Percentiles rank a stretch among this genome's conserved stretches.
phyloP scores from a whole-genome alignment of 2,113 vertebrate species.

The Anoura caudifer region DNA sequence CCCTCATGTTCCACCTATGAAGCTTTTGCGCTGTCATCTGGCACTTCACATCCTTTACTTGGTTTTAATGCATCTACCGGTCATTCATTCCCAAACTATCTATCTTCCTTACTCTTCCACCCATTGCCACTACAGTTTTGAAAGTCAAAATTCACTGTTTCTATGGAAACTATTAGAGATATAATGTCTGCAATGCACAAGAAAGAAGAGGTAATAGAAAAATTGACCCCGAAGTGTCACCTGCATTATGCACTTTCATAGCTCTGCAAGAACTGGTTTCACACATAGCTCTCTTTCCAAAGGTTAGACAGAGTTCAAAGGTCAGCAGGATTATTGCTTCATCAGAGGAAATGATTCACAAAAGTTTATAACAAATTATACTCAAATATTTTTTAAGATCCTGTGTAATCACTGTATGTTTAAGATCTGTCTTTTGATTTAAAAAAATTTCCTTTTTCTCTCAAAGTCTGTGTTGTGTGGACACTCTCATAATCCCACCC shows the following conservation, averaged over 20 bases:
- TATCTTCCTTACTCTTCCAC: background rate
- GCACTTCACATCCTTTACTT: constrained; percentile 33
- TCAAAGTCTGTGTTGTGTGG: background rate
- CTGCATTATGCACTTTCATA: constrained; percentile 65
- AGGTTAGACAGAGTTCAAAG: background rate
- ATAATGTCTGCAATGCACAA: constrained; percentile 67
- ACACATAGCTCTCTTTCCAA: constrained; percentile 33
- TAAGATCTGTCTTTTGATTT: constrained; percentile 37
- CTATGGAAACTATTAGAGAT: constrained; percentile 76
- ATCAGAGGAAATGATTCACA: constrained; percentile 61
- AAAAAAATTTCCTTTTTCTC: constrained; percentile 47
- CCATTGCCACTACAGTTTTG: constrained; percentile 19
- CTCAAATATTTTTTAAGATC: constrained; percentile 28
- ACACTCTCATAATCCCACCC: background rate
- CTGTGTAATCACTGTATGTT: constrained; percentile 46
- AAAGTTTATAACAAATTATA: constrained; percentile 49
- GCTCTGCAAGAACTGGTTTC: constrained; percentile 36
- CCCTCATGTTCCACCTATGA: background rate
- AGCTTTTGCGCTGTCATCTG: background rate
- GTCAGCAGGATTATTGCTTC: constrained; percentile 43
- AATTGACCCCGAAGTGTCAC: constrained; percentile 66
- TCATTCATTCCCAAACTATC: constrained; percentile 59
- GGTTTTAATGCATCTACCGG: constrained; percentile 61
- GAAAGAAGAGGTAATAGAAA: constrained; percentile 49
- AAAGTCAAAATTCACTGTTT: constrained; percentile 71